phyloP scores from a whole-genome alignment of 1,140 invertebrate genomes.

The Pseudomyrmex gracilis region DNA sequence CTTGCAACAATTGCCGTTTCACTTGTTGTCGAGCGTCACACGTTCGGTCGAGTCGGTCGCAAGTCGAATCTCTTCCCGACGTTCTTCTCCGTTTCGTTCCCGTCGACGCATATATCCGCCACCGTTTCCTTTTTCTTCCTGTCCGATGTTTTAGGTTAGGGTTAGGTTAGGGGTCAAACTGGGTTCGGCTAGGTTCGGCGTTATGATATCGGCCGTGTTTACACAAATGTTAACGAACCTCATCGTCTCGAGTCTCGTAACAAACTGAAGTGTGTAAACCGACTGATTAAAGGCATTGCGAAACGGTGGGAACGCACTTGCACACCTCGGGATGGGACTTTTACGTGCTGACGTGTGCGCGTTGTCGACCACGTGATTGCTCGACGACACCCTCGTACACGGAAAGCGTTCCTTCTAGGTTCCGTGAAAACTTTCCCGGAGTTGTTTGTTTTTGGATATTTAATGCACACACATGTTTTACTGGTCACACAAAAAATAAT shows the following conservation, averaged over 20 bases:
- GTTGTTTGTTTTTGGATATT: no score
- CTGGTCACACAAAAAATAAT: no score
- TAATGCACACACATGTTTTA: no score
- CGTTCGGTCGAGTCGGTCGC: not conserved
- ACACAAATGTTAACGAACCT: not conserved
- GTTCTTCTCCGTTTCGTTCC: conserved; percentile 49
- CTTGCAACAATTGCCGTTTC: no score
- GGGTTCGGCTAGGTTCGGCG: no score
- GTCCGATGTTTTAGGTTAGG: no score
- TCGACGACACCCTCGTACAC: not conserved
- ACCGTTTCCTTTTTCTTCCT: not conserved
- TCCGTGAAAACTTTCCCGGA: no score
- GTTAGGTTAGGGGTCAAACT: no score
- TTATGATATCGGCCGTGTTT: conserved; percentile 17
- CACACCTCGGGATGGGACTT: not conserved
- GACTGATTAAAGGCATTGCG: no score
- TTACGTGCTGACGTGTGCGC: not conserved
- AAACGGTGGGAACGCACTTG: no score
- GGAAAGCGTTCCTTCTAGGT: no score
- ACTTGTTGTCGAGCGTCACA: no score
- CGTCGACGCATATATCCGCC: conserved; percentile 5
- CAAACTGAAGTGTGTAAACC: conserved; percentile 49
- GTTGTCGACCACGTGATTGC: not conserved
- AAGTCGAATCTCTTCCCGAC: not conserved
- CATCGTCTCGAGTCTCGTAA: conserved; percentile 47